Evolutionary conservation across 1,140 invertebrate genomes (phyloP).

Genomic region (Diprion similis): DNA sequence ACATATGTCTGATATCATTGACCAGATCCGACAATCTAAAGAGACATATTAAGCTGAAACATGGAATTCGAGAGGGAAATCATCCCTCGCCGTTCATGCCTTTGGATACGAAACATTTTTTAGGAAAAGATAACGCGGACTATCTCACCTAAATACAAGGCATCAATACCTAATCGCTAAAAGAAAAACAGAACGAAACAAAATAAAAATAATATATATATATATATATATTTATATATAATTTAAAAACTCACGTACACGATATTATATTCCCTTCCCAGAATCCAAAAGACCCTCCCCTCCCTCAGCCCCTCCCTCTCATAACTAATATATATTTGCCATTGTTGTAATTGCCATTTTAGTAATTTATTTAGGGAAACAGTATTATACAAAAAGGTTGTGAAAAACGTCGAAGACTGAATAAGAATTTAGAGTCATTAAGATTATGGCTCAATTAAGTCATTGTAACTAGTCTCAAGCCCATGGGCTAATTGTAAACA

Average conservation of each 20-base stretch:
- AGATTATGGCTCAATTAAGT: constrained; percentile 53
- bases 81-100: constrained; percentile 54
- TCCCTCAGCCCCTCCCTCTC: not conserved
- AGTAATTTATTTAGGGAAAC: constrained; percentile 4
- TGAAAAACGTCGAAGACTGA: constrained; percentile 56
- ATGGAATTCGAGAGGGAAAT: constrained; percentile 53
- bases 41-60: constrained; percentile 61
- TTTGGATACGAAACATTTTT: constrained; percentile 56
- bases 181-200: not conserved
- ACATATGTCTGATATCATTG: constrained; percentile 61
- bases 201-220: too few relatives aligned
- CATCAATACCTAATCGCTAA: not conserved
- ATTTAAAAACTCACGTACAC: too few relatives aligned
- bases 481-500: constrained; percentile 48
- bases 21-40: constrained; percentile 62
- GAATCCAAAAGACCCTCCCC: not conserved
- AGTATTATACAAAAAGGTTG: constrained; percentile 12
- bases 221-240: too few relatives aligned
- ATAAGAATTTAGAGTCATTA: constrained; percentile 41
- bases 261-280: not conserved
- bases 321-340: not conserved
- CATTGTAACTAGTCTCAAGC: constrained; percentile 59
- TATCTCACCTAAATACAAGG: constrained; percentile 49
- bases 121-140: constrained; percentile 52
- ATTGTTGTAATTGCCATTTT: constrained; percentile 6